These are phyloP conservation scores for Melierax canorus DNA, from an alignment of 2,113 vertebrate species.

Conservation along the genomic window DNA sequence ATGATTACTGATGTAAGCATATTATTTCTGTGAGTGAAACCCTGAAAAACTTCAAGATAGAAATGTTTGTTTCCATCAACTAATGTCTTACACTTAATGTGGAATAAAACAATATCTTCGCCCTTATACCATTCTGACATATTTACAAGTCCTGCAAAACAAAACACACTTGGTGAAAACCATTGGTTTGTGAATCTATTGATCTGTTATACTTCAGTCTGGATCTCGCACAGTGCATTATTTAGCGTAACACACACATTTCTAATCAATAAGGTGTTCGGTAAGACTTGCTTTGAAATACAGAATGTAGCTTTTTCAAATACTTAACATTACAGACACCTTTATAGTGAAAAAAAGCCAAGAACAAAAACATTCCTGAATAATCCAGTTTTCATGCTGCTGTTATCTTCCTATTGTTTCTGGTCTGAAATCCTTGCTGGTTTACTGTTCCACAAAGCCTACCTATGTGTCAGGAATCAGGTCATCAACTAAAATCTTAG, in stretches of 20 bases:
- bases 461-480: neutral
- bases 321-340: neutral
- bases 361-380: neutral
- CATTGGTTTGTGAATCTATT: neutral
- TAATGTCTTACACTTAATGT: neutral
- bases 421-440: neutral
- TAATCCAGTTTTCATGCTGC: neutral
- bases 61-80: neutral
- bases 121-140: neutral
- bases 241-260: neutral
- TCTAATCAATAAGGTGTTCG: neutral
- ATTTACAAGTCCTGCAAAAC: neutral
- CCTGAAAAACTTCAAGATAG: neutral
- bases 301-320: neutral
- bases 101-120: neutral
- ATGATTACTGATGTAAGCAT: neutral
- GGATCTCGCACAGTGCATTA: neutral
- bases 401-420: neutral
- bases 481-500: neutral
- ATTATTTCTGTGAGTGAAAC: neutral
- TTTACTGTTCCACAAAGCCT: neutral
- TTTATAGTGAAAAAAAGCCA: neutral
- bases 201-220: neutral
- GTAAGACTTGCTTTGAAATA: neutral
- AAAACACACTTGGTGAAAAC: neutral